These are phyloP conservation scores for Eurystomus gularis DNA, from an alignment of 2,113 vertebrate genomes.

Conservation along the genomic window DNA sequence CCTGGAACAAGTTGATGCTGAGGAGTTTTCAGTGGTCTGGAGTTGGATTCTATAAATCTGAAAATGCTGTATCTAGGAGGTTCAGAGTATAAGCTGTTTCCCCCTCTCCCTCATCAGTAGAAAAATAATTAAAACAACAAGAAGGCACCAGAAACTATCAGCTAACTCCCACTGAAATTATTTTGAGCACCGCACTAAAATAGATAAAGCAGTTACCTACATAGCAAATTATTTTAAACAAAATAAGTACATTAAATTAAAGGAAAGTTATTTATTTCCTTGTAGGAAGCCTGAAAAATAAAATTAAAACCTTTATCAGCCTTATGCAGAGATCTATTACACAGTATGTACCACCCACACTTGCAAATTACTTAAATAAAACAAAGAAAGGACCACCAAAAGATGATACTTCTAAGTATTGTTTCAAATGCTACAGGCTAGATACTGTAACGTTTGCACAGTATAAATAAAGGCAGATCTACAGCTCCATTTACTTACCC, in stretches of 20 bases:
- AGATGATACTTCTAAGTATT: background rate
- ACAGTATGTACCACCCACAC: background rate
- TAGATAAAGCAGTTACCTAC: slow-evolving; percentile 20
- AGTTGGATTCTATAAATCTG: background rate
- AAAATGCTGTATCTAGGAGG: background rate
- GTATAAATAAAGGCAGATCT: background rate
- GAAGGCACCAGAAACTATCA: slow-evolving; percentile 20
- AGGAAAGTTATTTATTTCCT: background rate
- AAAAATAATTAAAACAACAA: slow-evolving; percentile 57
- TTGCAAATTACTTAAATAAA: slow-evolving; percentile 4
- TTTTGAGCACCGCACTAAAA: slow-evolving; percentile 51
- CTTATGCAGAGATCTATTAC: background rate
- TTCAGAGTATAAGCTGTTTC: background rate
- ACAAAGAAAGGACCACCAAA: background rate
- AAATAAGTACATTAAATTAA: background rate
- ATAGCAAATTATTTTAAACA: slow-evolving; percentile 12
- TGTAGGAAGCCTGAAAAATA: slow-evolving; percentile 15
- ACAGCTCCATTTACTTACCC: slow-evolving; percentile 60
- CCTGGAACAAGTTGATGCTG: slow-evolving; percentile 13
- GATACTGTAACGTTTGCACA: background rate
- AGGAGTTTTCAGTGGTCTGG: background rate
- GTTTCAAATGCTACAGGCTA: background rate
- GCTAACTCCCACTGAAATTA: slow-evolving; percentile 58
- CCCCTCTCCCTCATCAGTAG: background rate
- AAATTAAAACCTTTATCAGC: background rate